Evolutionary conservation across 2,888 invertebrate genomes (phyloP), one percentile per base, ranked within the genome.

Genomic region (Reticulitermes lucifugus): DNA sequence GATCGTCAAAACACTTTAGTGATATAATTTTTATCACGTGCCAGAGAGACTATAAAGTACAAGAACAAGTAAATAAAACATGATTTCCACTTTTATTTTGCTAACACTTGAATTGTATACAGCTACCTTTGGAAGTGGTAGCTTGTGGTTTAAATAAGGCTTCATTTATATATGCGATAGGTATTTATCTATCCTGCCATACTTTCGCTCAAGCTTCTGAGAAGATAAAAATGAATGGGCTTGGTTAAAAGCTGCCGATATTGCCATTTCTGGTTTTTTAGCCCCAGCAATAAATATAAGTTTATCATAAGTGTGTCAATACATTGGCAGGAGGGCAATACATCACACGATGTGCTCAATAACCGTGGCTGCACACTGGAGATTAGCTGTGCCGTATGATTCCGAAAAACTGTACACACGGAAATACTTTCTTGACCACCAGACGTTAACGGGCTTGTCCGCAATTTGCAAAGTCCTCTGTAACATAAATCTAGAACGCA

Each of bases 261-360:
- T 35, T 73, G 21, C 35, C 7, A 41, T 29, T 73, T 73, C 6
- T 2, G 71, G 14, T 71, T 21, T 7, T 7, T 12, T 73, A 65
- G n/a, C 25, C 12, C 35, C 14, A 41, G 73, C 73, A 73, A 73
- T 73, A 73, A 73, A 73, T 73, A 29, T 73, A 65, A n/a, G 73
- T 73, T 9, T 73, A 73, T 73, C 73, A 73, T 22, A 41, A 35
- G 22, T 73, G 41, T 73, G 73, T 41, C 41, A 9, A 73, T 73
- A 41, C 41, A 21, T 73, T 73, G 12, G 73, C 41, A 25, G 35
- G 29, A 29, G 14, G 22, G 73, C 73, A 73, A 73, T 73, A 35
- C 22, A 73, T 73, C 41, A 73, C 14, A 35, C 73, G 0, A 7
- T 2, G n/a, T 65, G 65, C n/a, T 18, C n/a, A 65, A 65, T 25